Evolutionary conservation across 2,113 vertebrate genomes (phyloP).

Genomic region (Centrocercus urophasianus): DNA sequence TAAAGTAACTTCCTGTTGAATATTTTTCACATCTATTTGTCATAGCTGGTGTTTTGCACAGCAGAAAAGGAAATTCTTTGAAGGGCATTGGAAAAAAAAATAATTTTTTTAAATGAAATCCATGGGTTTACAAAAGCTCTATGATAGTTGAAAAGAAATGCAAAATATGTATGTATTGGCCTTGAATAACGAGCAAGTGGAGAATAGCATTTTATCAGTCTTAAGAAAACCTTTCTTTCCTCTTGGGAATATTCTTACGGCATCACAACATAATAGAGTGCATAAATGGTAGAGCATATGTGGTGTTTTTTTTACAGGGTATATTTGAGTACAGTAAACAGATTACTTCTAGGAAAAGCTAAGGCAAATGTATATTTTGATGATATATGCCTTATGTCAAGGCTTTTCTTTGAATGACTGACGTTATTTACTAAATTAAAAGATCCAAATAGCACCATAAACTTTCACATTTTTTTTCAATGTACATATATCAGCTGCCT

Average conservation of each 20-base stretch:
- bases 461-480: background rate
- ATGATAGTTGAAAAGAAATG: background rate
- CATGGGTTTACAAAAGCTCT: background rate
- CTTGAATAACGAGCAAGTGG: background rate
- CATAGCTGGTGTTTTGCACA: background rate
- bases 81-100: background rate
- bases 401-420: background rate
- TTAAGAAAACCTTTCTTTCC: background rate
- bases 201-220: background rate
- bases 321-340: background rate
- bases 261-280: no score
- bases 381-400: background rate
- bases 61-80: background rate
- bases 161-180: background rate
- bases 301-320: no score
- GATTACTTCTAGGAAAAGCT: background rate
- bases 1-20: background rate
- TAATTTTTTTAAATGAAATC: background rate
- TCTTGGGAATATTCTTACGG: background rate
- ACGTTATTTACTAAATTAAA: background rate
- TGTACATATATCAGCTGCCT: background rate
- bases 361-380: background rate
- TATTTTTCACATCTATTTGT: background rate
- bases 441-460: background rate
- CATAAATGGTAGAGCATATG: background rate